Conservation (phyloP, 1,140 invertebrate genomes). For the Atta colombica region DNA sequence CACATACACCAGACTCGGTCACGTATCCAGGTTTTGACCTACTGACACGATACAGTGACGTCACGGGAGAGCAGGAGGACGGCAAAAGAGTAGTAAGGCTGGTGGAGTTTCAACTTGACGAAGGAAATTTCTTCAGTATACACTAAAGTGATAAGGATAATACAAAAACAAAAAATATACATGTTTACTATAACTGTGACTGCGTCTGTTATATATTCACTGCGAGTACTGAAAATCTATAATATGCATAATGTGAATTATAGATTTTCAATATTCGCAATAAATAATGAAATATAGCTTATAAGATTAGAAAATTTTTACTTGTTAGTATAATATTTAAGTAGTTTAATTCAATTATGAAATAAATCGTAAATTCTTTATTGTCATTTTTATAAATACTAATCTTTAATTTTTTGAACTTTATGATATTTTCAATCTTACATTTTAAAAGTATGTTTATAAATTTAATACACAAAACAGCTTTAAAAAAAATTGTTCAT, state of each 20-base stretch:
- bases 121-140: conserved; percentile 1
- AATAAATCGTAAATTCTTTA: not conserved
- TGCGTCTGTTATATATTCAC: too few relatives aligned
- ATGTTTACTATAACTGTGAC: not conserved
- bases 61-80: conserved; percentile 76
- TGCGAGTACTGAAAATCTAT: too few relatives aligned
- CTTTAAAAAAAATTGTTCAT: too few relatives aligned
- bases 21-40: conserved; percentile 81
- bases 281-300: too few relatives aligned
- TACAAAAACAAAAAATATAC: conserved; percentile 2
- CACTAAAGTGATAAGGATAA: conserved; percentile 25
- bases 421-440: not conserved
- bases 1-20: conserved; percentile 55
- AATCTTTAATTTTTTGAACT: not conserved
- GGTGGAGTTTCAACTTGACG: conserved; percentile 36
- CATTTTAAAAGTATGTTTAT: not conserved
- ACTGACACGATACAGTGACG: conserved; percentile 82
- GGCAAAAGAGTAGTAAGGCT: conserved; percentile 55
- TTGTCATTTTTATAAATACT: not conserved
- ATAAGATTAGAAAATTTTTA: not conserved
- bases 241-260: too few relatives aligned
- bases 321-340: not conserved
- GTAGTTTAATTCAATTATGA: not conserved
- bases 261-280: too few relatives aligned
- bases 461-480: too few relatives aligned